Conservation (phyloP, 2,797 vertebrate genomes). For the Loriculus beryllinus region DNA sequence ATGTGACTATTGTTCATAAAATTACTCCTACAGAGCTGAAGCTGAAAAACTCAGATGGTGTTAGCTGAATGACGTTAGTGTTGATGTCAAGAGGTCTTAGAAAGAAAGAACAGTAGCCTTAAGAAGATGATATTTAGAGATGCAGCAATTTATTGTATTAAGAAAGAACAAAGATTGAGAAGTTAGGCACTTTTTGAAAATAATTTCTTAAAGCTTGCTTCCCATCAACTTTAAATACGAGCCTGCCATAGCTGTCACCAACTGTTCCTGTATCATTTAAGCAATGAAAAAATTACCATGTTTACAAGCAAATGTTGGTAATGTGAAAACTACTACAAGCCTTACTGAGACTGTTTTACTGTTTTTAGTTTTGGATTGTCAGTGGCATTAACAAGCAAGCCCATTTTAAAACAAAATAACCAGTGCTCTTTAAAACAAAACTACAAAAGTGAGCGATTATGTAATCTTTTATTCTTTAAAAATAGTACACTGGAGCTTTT, state of each 20-base stretch:
- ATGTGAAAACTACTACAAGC: background rate
- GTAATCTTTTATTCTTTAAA: conserved; percentile 43
- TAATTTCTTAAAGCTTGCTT: background rate
- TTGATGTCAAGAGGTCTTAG: background rate
- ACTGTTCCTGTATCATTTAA: background rate
- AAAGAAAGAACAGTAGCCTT: background rate
- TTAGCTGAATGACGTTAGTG: background rate
- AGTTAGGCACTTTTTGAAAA: background rate
- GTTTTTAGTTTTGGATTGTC: background rate
- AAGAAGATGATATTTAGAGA: background rate
- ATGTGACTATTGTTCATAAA: background rate
- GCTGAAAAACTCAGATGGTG: background rate
- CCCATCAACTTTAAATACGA: background rate
- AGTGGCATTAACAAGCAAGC: background rate
- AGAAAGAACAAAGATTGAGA: background rate
- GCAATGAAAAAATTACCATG: background rate
- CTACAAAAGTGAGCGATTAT: background rate
- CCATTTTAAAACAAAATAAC: background rate
- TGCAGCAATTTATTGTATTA: background rate
- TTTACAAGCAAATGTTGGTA: background rate
- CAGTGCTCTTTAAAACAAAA: background rate
- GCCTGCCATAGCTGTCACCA: background rate
- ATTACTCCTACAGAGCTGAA: background rate
- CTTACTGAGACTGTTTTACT: background rate
- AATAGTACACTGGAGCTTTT: conserved; percentile 8